A percentile compares a stretch with the other conserved stretches of the same genome.
Conservation (phyloP, 2,113 vertebrate species). For the Tyrannus savana region DNA sequence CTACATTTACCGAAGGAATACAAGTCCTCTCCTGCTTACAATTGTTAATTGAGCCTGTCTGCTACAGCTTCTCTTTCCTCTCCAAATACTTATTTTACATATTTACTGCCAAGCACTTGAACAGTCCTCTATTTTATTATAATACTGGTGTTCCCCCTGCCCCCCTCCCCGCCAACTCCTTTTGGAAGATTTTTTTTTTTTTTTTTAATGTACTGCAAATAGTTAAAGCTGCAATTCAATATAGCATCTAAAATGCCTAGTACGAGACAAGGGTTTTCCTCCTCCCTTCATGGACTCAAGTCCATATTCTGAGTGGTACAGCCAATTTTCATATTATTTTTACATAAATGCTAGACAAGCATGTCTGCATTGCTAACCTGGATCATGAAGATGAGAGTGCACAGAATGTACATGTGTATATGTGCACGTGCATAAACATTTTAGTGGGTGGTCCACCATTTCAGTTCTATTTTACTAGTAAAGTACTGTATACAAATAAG, state of each 20-base stretch:
- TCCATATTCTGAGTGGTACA: constrained; percentile 54
- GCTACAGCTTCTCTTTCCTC: constrained; percentile 50
- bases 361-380: constrained; percentile 66
- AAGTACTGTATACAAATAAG: constrained; percentile 61
- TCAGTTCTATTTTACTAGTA: constrained; percentile 48
- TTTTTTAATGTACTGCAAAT: background rate
- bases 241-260: constrained; percentile 48
- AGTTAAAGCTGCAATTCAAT: constrained; percentile 59
- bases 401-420: constrained; percentile 30
- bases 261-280: constrained; percentile 20
- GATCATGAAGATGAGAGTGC: constrained; percentile 51
- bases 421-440: constrained; percentile 34
- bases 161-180: background rate
- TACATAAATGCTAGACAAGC: constrained; percentile 77
- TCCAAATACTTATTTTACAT: constrained; percentile 63
- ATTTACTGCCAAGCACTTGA: constrained; percentile 68
- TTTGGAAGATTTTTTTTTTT: background rate
- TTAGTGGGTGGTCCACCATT: constrained; percentile 38
- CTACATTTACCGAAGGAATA: constrained; percentile 59
- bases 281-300: constrained; percentile 39
- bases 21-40: constrained; percentile 64
- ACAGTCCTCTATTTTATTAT: constrained; percentile 45
- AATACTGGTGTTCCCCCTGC: background rate
- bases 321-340: constrained; percentile 76
- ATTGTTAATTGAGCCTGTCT: constrained; percentile 73